Conservation (phyloP, 2,113 vertebrate genomes). For the Sus scrofa region T2T-Sscrofa CM000830.6:23588001-23588500, state of each 20-base stretch:
- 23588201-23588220: background rate
- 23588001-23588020: background rate
- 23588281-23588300: background rate
- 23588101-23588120: slow-evolving; percentile 16
- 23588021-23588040: background rate
- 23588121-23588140: background rate
- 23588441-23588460: background rate
- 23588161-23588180: background rate
- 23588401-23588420: background rate
- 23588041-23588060: background rate
- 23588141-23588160: background rate
- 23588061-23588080: background rate
- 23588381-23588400: background rate
- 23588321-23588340: background rate
- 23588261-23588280: background rate
- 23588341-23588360: background rate
- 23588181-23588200: background rate
- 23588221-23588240: background rate
- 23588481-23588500: background rate
- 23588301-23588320: background rate
- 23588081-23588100: background rate
- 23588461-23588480: background rate
- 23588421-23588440: background rate
- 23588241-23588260: background rate
- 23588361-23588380: background rate